These are phyloP conservation scores for Brachypodius melanocephalos DNA, from an alignment of 2,113 vertebrate genomes.

Conservation along the genomic window DNA sequence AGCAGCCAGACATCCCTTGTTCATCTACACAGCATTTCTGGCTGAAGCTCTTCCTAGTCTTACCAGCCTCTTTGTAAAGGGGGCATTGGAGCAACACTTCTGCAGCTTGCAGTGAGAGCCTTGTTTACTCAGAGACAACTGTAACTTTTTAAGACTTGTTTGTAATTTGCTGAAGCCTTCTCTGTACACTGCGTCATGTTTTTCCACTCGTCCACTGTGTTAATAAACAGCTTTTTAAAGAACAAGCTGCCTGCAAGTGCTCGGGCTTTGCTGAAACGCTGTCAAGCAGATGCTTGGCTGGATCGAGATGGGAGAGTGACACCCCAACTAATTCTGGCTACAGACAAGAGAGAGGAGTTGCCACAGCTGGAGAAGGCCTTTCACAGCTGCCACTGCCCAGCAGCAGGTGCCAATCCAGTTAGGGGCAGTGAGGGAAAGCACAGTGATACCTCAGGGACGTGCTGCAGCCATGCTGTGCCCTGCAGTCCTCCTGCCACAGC, in stretches of 20 bases:
- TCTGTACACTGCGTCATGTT: rapidly evolving
- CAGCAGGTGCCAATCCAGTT: not conserved
- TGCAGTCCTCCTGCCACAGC: too few relatives aligned
- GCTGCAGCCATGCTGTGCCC: not conserved
- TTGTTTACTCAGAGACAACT: not conserved
- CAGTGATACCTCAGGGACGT: rapidly evolving
- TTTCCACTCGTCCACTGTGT: not conserved
- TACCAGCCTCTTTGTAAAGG: not conserved
- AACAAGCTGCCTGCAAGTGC: not conserved
- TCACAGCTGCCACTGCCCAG: not conserved
- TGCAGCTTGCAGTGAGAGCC: not conserved
- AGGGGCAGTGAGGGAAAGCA: rapidly evolving
- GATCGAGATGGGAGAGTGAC: not conserved
- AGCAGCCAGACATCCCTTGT: not conserved
- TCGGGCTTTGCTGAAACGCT: not conserved
- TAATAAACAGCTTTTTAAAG: constrained; percentile 20
- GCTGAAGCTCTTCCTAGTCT: not conserved
- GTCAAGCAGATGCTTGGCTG: not conserved
- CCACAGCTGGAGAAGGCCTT: not conserved
- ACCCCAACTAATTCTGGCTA: not conserved
- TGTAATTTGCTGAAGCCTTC: not conserved
- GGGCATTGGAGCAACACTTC: not conserved
- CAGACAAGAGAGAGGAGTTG: not conserved
- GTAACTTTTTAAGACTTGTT: not conserved
- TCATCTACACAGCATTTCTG: not conserved